Base-by-base conservation (phyloP, 2,797 vertebrate genomes). In the Megalops cyprinoides region DNA sequence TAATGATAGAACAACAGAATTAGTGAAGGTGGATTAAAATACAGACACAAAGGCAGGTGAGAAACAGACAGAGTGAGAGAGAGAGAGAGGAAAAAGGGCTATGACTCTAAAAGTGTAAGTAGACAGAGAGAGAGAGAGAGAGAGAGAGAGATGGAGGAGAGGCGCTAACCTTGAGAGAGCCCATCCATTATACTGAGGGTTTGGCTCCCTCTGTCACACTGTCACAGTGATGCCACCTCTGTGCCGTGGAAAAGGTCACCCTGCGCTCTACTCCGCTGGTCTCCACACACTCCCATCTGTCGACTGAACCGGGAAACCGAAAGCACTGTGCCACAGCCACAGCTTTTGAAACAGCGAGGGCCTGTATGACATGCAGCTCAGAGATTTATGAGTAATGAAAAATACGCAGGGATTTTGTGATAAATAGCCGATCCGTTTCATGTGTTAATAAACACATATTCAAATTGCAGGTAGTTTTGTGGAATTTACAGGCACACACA, bases 171-270 rank as follows among this genome's bases (percentile, higher is more conserved):
- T 94, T 95, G 93, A 94, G 91, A 91, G 91, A 90, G 91, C 91
- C 93, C 94, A 95, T 95, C 94, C 90, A 93, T 95, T 94, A 95
- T 92, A 90, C 89, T 84, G 87, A 89, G 89, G 89, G 88, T 91
- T 86, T 91, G 91, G 90, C 91, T 90, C 87, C 89, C 92, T 93
- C 93, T 93, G 94, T 94, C 93, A 94, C 93, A 90, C 93, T 94
- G 93, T 94, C 93, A 93, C 90, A 87, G 78, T 87, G 90, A 93
- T 87, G 91, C 88, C 91, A 92, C 91, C 92, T 91, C 90, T 90
- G 89, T 90, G 87, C 87, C 87, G 83, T 84, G 90, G 82, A 79
- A 95, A 95, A 95, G 94, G 93, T 95, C 94, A 94, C 91, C 91
- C 82, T 85, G 88, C 87, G 86, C 90, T 88, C 89, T 85, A 85